Evolutionary conservation across 2,113 vertebrate species (phyloP).

Genomic region (Fulica atra): DNA sequence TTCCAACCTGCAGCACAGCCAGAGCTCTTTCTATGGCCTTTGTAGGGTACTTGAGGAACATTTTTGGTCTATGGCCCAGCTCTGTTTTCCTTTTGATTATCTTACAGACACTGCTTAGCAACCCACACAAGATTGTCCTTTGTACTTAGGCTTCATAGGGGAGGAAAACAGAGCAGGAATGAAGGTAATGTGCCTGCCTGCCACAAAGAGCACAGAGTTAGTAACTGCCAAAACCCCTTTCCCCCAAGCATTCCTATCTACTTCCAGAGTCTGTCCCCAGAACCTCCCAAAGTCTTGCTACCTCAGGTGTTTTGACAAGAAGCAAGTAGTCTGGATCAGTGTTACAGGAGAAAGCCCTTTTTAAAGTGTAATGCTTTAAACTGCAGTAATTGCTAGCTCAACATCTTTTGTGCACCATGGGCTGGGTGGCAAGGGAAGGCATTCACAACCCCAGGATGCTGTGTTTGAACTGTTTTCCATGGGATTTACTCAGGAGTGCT

Average conservation of each 20-base stretch:
- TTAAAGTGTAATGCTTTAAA: neutral
- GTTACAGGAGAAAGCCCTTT: neutral
- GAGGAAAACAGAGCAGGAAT: neutral
- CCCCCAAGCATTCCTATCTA: neutral
- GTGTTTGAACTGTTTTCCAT: neutral
- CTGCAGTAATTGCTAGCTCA: neutral
- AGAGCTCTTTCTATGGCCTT: neutral
- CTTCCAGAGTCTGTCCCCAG: neutral
- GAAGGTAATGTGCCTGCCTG: neutral
- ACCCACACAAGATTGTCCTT: neutral
- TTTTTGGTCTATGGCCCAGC: neutral
- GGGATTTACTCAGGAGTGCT: neutral
- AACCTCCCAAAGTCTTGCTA: neutral
- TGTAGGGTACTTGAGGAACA: neutral
- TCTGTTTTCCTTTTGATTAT: slow-evolving; percentile 56
- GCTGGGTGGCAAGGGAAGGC: neutral
- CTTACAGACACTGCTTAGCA: slow-evolving; percentile 36
- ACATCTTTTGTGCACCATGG: neutral
- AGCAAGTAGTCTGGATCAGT: neutral
- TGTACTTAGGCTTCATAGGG: neutral
- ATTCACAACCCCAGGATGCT: neutral
- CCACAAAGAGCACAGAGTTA: neutral
- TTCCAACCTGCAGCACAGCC: neutral
- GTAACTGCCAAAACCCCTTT: neutral
- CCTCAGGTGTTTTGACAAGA: neutral